A percentile compares a stretch with the other conserved stretches of the same genome.
These are phyloP conservation scores for Periplaneta americana DNA, from an alignment of 1,140 invertebrate species.

Conservation along the genomic window DNA sequence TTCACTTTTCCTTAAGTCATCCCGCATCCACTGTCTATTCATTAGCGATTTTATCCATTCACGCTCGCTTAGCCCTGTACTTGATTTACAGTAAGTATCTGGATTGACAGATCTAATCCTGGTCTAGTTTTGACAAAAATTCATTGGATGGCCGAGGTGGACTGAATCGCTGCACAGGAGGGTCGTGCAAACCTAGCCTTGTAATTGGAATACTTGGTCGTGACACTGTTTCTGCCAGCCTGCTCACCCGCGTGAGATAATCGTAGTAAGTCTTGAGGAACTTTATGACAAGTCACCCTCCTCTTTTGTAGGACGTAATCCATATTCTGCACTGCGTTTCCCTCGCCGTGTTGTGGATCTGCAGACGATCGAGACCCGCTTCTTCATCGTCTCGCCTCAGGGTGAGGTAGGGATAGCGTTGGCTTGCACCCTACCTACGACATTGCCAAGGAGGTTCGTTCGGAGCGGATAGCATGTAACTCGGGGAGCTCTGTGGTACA, in stretches of 20 bases:
- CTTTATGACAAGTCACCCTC: background rate
- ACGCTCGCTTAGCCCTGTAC: too few species aligned
- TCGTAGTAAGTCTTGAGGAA: background rate
- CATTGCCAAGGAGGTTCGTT: background rate
- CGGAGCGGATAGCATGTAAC: background rate
- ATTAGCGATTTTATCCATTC: too few species aligned
- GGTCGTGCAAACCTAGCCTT: too few species aligned
- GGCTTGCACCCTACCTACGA: background rate
- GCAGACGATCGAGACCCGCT: background rate
- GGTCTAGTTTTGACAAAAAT: too few species aligned
- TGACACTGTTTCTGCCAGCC: background rate
- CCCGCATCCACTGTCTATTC: too few species aligned
- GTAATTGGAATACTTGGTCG: background rate
- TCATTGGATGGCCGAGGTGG: too few species aligned
- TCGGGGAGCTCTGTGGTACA: background rate
- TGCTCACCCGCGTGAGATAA: background rate
- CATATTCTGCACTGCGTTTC: background rate
- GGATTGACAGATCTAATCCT: too few species aligned
- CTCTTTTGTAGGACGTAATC: background rate
- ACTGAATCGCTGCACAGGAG: too few species aligned
- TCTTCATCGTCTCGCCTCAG: background rate
- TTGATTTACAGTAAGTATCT: too few species aligned
- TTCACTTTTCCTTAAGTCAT: too few species aligned
- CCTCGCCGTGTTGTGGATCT: background rate
- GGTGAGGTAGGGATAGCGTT: too few species aligned